Evolutionary conservation across 1,140 invertebrate genomes (phyloP), one percentile per base, ranked within the genome.

Genomic region (Zaprionus kolodkinae): DNA sequence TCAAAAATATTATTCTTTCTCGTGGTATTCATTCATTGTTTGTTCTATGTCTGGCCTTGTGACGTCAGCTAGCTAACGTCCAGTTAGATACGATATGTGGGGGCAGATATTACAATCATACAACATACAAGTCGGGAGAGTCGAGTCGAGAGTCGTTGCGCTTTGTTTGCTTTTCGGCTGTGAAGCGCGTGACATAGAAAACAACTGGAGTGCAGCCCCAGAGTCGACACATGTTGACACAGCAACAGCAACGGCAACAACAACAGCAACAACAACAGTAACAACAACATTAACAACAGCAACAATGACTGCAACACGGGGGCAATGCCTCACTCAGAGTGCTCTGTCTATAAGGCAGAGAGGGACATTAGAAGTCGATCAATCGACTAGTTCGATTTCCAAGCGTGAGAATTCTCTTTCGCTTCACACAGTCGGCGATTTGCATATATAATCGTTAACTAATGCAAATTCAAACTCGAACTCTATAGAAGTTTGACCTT

Each of bases 401-500:
- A 17, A 50, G 70, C 84, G 84, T 88, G 84, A 89, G 84, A 88
- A 88, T 81, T 78, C 72, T 72, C n/a, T 45, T 3, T 12, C n/a
- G 59, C 78, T 76, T 54, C 63, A 68, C 77, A 68, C 73, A 30
- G 27, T 30, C 6, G 57, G 40, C 36, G 67, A 89, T 88, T 89
- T 89, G 85, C 85, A 88, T 88, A 88, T 78, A 84, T 88, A 88
- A 88, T 88, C 79, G 85, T 70, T 67, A 82, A 89, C 59, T 78
- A 80, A 84, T 89, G 84, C 85, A 88, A 88, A 88, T 80, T 43
- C 40, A 6, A 27, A 21, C 54, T 30, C 27, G 27, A 30, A 30
- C 52, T 50, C 45, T 15, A 45, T 45, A n/a, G 40, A n/a, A 17
- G 40, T 45, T 45, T 6, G 45, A 50, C 45, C 45, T 50, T 25